phyloP scores from a whole-genome alignment of 35 echinoderm and acorn worm species.

The Diadema setosum region DNA sequence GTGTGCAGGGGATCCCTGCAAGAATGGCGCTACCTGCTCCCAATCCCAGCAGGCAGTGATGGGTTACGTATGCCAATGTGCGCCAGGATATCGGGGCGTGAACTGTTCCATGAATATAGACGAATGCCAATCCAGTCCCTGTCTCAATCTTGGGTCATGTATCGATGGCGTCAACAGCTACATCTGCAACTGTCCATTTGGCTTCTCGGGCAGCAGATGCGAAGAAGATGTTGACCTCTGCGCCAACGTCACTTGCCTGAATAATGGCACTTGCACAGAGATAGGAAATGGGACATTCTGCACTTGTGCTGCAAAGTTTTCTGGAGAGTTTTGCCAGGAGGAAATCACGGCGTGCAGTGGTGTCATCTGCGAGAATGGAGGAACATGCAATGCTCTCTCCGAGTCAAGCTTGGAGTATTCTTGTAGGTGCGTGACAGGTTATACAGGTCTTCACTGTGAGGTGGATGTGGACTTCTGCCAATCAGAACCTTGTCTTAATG shows the following conservation, averaged over 20 bases:
- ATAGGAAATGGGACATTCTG: background rate
- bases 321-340: background rate
- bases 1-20: background rate
- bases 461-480: background rate
- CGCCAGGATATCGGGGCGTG: background rate
- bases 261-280: background rate
- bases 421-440: background rate
- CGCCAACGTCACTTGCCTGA: background rate
- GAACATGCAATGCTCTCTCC: background rate
- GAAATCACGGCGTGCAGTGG: background rate
- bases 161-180: conserved; percentile 55
- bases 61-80: background rate
- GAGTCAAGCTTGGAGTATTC: background rate
- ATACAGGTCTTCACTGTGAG: background rate
- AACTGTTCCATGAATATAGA: conserved; percentile 28
- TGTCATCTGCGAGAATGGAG: background rate
- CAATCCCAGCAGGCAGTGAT: background rate
- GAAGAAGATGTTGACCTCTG: conserved; percentile 1
- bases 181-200: conserved; percentile 36
- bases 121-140: conserved; percentile 49
- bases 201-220: background rate
- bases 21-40: background rate
- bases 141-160: conserved; percentile 58
- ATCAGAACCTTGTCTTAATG: background rate
- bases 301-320: background rate